phyloP scores from a whole-genome alignment of 2,113 vertebrate species.

The Paramormyrops kingsleyae region DNA sequence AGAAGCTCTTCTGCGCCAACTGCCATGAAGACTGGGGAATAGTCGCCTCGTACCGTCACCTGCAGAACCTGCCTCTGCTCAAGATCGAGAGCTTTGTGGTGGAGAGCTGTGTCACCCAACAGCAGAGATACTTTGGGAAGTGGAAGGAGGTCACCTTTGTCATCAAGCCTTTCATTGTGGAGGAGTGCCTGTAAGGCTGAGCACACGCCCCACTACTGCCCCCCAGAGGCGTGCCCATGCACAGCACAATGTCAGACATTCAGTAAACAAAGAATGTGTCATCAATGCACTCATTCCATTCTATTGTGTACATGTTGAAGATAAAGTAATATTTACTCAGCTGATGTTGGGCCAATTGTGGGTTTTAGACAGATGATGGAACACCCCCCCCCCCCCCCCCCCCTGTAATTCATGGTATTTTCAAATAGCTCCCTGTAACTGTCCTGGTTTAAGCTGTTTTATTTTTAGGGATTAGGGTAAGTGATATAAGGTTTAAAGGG shows the following conservation, averaged over 20 bases:
- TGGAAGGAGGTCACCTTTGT: conserved; percentile 55
- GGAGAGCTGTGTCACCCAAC: conserved; percentile 41
- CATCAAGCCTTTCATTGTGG: conserved; percentile 50
- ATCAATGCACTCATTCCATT: not conserved
- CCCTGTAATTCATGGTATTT: not conserved
- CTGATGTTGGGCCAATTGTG: not conserved
- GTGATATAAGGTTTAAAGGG: not conserved
- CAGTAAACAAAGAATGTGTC: not conserved
- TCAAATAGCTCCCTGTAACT: not conserved
- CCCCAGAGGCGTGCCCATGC: not conserved
- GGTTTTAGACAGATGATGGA: not conserved
- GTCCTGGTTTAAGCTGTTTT: not conserved
- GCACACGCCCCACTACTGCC: not conserved
- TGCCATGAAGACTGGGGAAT: conserved; percentile 67
- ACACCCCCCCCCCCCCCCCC: not conserved
- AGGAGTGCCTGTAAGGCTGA: conserved; percentile 35
- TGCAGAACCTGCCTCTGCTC: conserved; percentile 60
- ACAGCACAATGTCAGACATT: not conserved
- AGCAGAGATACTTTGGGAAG: conserved; percentile 40
- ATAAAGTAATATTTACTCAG: not conserved
- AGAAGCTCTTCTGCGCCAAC: conserved; percentile 57
- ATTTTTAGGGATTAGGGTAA: not conserved
- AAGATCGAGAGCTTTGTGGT: conserved; percentile 69
- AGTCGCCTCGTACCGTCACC: conserved; percentile 49
- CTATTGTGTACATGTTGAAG: not conserved